Base-by-base conservation (phyloP, 2,113 vertebrate genomes). In the Passer domesticus region DNA sequence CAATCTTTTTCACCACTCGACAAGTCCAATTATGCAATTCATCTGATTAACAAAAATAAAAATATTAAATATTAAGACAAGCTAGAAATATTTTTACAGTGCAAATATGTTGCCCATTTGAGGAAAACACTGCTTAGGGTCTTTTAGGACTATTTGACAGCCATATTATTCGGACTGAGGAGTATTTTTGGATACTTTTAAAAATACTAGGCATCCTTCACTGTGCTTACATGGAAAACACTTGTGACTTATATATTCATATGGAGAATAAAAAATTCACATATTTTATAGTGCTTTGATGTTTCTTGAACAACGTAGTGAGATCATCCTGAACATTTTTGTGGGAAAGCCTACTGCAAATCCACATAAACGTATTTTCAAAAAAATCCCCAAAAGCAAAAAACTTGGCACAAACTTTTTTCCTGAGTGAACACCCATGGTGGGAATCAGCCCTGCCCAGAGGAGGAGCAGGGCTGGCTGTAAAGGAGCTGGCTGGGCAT, bases 1-100 rank as follows among this genome's bases (percentile, higher is more conserved):
- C 91, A 8, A 96, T 95, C 73, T 95, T 94, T 67, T 98, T 96
- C 70, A 98, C 97, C 94, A 99, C 96, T 72, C 95, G 82, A 92
- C 97, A 98, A 74, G 98, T 97, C 98, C 99, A 98, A 8, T 80
- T 89, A 90, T 99, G 97, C 94, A 99, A 98, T 75, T 98, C 98
- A 78, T 99, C 99, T 98, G 90, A 92, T 95, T 60, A 89, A 95
- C 18, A 81, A 43, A 67, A 95, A 78, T 15, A 87, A 92, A 79
- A 92, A 64, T 4, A 59, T 9, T 62, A 95, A 89, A 92, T 41
- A 3, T 53, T 76, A 76, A 83, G 63, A 84, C 33, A 81, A 89
- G 11, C 7, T 49, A 47, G 67, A 67, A 83, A 52, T 25, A 56
- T 37, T 50, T 67, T 15, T 46, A 39, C 53, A 66, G 67, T 24